These are phyloP conservation scores for Thomomys bottae DNA, from an alignment of 2,113 vertebrate species.

Conservation along the genomic window DNA sequence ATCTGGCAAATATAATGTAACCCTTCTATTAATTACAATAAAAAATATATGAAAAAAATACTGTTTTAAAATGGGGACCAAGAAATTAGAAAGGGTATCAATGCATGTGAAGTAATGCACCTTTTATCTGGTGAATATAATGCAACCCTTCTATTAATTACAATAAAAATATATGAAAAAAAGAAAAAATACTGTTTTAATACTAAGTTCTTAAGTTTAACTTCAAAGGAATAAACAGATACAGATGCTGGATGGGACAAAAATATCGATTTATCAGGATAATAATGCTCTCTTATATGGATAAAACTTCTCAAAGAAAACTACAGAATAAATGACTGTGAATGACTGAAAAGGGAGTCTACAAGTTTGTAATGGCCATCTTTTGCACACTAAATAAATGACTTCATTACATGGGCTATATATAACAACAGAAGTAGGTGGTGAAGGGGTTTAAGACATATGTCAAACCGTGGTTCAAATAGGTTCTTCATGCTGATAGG, in stretches of 20 bases:
- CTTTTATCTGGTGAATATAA: too few species aligned
- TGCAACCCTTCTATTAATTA: too few species aligned
- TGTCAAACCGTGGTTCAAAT: not conserved
- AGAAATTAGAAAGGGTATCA: too few species aligned
- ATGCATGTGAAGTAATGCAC: too few species aligned
- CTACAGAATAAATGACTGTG: not conserved
- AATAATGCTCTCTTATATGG: not conserved
- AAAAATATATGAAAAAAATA: too few species aligned
- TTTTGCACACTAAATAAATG: not conserved
- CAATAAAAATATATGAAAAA: too few species aligned
- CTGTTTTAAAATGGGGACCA: too few species aligned
- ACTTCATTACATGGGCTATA: slow-evolving; percentile 19
- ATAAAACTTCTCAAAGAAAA: slow-evolving; percentile 48
- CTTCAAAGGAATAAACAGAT: slow-evolving; percentile 36
- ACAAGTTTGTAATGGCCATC: not conserved
- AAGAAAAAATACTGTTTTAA: slow-evolving; percentile 35
- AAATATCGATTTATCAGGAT: not conserved
- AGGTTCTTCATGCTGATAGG: not conserved
- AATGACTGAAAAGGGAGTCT: slow-evolving; percentile 23
- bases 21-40: too few species aligned
- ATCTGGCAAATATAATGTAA: too few species aligned
- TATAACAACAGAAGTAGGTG: not conserved
- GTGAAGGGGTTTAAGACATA: not conserved
- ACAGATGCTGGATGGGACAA: not conserved
- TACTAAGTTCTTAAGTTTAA: not conserved